phyloP scores from a whole-genome alignment of 2,797 vertebrate genomes.

The Microtus obscurus region DNA sequence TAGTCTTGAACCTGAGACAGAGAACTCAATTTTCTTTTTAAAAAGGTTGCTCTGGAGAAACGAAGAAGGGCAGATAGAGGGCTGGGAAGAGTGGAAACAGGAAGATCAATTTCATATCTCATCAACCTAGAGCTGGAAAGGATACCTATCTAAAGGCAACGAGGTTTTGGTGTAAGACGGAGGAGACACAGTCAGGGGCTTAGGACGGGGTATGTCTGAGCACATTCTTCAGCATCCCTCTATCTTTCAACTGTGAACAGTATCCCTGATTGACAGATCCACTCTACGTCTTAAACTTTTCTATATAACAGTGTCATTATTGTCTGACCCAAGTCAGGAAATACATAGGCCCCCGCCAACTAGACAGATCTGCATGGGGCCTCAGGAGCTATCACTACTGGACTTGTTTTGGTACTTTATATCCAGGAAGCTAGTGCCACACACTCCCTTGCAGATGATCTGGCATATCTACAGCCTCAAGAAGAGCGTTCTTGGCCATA shows the following conservation, averaged over 20 bases:
- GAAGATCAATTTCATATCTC: conserved; percentile 4
- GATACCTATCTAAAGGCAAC: neutral
- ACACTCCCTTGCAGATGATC: conserved; percentile 70
- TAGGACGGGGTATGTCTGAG: neutral
- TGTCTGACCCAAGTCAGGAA: neutral
- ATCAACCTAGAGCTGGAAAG: neutral
- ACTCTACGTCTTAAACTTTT: neutral
- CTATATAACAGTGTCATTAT: neutral
- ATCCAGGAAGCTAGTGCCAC: neutral
- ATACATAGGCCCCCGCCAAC: neutral
- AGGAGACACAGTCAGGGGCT: neutral
- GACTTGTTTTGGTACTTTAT: neutral
- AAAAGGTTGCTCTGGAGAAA: neutral
- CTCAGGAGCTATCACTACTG: conserved; percentile 25
- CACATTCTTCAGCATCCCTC: neutral
- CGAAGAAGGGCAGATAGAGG: neutral
- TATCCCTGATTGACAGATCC: neutral
- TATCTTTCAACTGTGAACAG: neutral
- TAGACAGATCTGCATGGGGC: neutral
- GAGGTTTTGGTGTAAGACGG: neutral
- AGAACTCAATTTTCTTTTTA: neutral
- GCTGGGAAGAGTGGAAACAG: neutral
- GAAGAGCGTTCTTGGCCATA: conserved; percentile 77
- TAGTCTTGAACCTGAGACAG: neutral
- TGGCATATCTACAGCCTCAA: conserved; percentile 56